Percentiles rank a stretch among this genome's conserved stretches.
Evolutionary conservation across 2,888 invertebrate species (phyloP).

Genomic region (Erebia palarica): DNA sequence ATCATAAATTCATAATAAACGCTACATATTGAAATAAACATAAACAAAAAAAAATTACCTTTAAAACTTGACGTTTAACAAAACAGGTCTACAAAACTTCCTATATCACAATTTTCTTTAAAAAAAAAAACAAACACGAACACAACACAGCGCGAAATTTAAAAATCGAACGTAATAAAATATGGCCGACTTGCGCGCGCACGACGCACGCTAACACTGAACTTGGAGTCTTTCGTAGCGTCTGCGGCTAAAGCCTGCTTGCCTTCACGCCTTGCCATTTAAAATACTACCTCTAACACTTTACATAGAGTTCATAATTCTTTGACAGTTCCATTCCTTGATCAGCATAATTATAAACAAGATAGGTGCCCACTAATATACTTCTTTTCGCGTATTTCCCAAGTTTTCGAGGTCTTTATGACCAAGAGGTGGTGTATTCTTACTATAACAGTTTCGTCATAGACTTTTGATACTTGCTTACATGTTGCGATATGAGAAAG

Average conservation of each 20-base stretch:
- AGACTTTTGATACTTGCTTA: not conserved
- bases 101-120: slow-evolving; percentile 26
- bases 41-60: slow-evolving; percentile 11
- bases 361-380: slow-evolving; percentile 40
- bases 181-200: slow-evolving; percentile 51
- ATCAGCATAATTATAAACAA: slow-evolving; percentile 15
- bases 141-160: slow-evolving; percentile 51
- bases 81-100: slow-evolving; percentile 18
- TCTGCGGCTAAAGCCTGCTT: slow-evolving; percentile 47
- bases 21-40: not conserved
- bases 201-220: slow-evolving; percentile 67
- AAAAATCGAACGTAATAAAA: slow-evolving; percentile 43
- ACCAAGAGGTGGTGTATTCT: slow-evolving; percentile 20
- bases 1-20: not conserved
- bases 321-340: not conserved
- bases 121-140: slow-evolving; percentile 37
- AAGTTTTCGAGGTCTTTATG: slow-evolving; percentile 40
- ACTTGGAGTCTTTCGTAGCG: slow-evolving; percentile 66
- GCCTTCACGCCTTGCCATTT: slow-evolving; percentile 49
- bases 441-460: slow-evolving; percentile 27
- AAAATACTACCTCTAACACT: slow-evolving; percentile 29
- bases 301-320: slow-evolving; percentile 8
- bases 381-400: slow-evolving; percentile 52
- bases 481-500: slow-evolving; percentile 25
- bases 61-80: not conserved